Conservation (phyloP, 2,797 vertebrate genomes). For the Typhlichthys subterraneus region DNA sequence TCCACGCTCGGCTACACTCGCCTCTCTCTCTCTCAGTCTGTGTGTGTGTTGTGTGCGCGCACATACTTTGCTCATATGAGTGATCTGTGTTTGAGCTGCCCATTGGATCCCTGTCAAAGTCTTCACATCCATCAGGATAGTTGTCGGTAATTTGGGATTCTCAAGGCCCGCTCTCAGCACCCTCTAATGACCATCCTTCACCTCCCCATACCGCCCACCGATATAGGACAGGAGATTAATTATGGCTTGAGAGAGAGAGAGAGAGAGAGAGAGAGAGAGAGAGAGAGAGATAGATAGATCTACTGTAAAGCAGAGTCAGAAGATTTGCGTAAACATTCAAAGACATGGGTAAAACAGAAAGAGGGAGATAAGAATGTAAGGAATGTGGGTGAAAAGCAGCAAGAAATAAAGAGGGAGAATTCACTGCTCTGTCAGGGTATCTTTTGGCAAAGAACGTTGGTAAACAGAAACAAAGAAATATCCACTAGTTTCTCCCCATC, state of each 20-base stretch:
- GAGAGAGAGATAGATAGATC: constrained; percentile 21
- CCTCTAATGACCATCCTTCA: constrained; percentile 42
- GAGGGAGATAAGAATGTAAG: constrained; percentile 31
- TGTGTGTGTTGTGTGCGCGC: constrained; percentile 5
- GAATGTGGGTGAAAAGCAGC: background rate
- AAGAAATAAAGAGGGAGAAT: constrained; percentile 12
- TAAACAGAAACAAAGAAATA: constrained; percentile 54
- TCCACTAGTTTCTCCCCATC: constrained; percentile 36
- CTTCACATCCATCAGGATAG: constrained; percentile 43
- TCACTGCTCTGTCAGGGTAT: background rate
- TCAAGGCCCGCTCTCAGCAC: constrained; percentile 21
- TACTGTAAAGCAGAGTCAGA: constrained; percentile 5
- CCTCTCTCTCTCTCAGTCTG: constrained; percentile 19
- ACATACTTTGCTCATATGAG: background rate
- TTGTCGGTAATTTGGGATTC: constrained; percentile 34
- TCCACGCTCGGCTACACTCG: constrained; percentile 54
- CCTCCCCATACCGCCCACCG: constrained; percentile 53
- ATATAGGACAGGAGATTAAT: constrained; percentile 60
- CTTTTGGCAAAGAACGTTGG: constrained; percentile 22
- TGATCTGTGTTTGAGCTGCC: constrained; percentile 1
- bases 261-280: constrained; percentile 12
- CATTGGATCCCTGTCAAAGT: constrained; percentile 35
- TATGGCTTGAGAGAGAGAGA: constrained; percentile 52
- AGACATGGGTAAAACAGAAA: constrained; percentile 36
- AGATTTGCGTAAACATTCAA: constrained; percentile 37